Percentiles rank a stretch among this genome's conserved stretches.
Conservation (phyloP, 2,797 vertebrate species). For the Squalus acanthias region DNA sequence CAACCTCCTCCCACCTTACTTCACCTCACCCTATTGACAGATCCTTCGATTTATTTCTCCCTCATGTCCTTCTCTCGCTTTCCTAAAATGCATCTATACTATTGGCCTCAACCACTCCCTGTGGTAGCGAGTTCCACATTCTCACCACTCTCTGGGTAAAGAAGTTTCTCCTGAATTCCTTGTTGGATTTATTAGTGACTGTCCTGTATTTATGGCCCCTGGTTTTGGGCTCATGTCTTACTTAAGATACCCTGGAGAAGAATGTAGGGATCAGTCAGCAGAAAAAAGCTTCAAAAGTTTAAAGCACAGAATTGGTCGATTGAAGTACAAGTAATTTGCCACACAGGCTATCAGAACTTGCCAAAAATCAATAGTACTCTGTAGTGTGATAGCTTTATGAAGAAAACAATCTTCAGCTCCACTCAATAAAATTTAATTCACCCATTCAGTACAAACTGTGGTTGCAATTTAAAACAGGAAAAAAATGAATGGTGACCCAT, state of each 20-base stretch:
- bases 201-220: not conserved
- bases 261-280: constrained; percentile 4
- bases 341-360: not conserved
- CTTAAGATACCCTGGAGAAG: not conserved
- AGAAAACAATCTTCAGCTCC: not conserved
- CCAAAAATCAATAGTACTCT: constrained; percentile 4
- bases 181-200: not conserved
- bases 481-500: not conserved
- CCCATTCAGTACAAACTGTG: not conserved
- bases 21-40: not conserved
- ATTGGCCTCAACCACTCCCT: not conserved
- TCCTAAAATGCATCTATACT: not conserved
- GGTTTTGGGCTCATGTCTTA: not conserved
- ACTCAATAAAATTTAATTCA: constrained; percentile 1
- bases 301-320: not conserved
- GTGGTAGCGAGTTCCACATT: not conserved
- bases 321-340: not conserved
- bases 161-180: not conserved
- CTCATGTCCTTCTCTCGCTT: not conserved
- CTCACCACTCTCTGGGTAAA: not conserved
- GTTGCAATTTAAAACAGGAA: not conserved
- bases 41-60: not conserved
- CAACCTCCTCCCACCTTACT: not conserved
- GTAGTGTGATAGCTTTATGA: not conserved
- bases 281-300: constrained; percentile 15